Conservation (phyloP, 2,797 vertebrate genomes). For the Tadarida brasiliensis region DNA sequence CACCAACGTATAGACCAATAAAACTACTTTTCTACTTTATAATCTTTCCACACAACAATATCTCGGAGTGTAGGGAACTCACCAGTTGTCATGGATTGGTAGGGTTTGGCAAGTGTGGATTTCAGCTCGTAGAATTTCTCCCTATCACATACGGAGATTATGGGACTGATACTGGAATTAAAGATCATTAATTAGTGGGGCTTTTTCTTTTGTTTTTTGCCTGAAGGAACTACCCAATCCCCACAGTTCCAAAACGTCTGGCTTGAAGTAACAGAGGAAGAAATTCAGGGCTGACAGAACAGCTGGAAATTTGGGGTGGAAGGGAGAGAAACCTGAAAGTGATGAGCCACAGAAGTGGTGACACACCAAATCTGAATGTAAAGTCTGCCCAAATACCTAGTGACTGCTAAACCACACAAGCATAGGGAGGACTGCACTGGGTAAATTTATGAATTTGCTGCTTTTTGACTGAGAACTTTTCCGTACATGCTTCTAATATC, state of each 20-base stretch:
- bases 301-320: not conserved
- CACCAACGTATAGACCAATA: not conserved
- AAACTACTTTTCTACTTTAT: not conserved
- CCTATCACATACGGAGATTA: not conserved
- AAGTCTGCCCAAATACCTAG: not conserved
- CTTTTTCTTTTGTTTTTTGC: not conserved
- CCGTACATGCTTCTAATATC: not conserved
- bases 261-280: not conserved
- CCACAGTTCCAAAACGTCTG: not conserved
- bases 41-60: not conserved
- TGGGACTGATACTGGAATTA: not conserved
- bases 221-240: not conserved
- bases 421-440: not conserved
- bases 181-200: not conserved
- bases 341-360: not conserved
- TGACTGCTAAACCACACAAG: not conserved
- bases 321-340: not conserved
- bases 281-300: not conserved
- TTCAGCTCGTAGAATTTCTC: not conserved
- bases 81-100: not conserved
- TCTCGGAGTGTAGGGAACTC: not conserved
- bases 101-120: not conserved
- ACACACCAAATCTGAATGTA: not conserved
- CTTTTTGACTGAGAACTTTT: not conserved
- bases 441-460: not conserved